Base-by-base conservation (phyloP, 2,797 vertebrate genomes). In the Fistularia commersonii region DNA sequence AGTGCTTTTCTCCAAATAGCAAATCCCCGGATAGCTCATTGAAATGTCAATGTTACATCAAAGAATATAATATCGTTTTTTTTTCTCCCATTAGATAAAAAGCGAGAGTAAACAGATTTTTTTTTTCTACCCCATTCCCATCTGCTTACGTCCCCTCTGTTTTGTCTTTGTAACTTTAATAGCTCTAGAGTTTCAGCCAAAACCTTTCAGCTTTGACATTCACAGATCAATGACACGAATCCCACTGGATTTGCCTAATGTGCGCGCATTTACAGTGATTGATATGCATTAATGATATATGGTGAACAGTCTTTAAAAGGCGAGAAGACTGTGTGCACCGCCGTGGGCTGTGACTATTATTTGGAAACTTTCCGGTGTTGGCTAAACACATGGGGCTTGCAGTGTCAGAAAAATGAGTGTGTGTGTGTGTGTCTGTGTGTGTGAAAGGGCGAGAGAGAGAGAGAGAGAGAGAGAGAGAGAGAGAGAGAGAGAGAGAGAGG, bases 281-380 rank as follows among this genome's bases (percentile, higher is more conserved):
- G 86, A 83, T 87, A 77, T 67, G 80, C 56, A 79, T 81, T 78
- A 85, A 86, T 85, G 79, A 81, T 81, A 79, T 82, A 74, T 80
- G 64, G 57, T 33, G 66, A 80, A 71, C 66, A 54, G 70, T 72
- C 80, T 83, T 85, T 85, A 79, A 79, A 83, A 84, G 76, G 82
- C 74, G 66, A 72, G 80, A 82, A 83, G 23, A 80, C 64, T 68
- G 64, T 77, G 75, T 76, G 78, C 57, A 49, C 64, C 51, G 77
- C 79, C 66, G 68, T 72, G 76, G 85, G 83, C 86, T 79, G 72
- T 70, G 71, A 83, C 77, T 78, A 80, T 84, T 84, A 84, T 72
- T 66, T 67, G 64, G 76, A 77, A 83, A 81, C 77, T 81, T 88
- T 88, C 83, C 72, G 54, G 74, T 79, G 75, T 77, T 81, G 72